phyloP scores from a whole-genome alignment of 1,140 invertebrate species.

The Leptopilina clavipes region DNA sequence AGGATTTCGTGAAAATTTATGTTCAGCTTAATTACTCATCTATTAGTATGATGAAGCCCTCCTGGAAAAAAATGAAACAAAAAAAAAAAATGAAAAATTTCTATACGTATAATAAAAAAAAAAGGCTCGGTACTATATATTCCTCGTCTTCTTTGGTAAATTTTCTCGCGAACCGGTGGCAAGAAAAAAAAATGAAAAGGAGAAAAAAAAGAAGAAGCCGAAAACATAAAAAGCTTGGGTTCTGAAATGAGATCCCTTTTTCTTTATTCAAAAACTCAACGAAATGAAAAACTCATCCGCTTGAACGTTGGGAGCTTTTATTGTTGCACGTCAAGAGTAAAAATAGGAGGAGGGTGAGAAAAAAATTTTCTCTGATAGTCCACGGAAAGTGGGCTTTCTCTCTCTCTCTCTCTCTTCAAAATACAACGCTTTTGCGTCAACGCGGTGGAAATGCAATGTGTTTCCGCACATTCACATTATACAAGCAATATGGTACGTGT shows the following conservation, averaged over 20 bases:
- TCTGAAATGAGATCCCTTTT: constrained; percentile 65
- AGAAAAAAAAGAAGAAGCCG: constrained; percentile 50
- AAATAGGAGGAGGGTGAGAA: neutral
- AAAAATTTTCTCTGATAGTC: constrained; percentile 9
- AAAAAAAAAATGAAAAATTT: constrained; percentile 34
- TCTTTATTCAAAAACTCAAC: constrained; percentile 68
- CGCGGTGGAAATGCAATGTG: constrained; percentile 14
- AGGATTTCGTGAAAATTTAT: constrained; percentile 50
- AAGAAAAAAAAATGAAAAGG: constrained; percentile 38
- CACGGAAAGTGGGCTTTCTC: constrained; percentile 16
- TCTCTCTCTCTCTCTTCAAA: neutral
- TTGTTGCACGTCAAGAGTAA: constrained; percentile 55
- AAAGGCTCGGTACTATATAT: constrained; percentile 56
- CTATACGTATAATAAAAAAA: neutral
- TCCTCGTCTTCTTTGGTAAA: constrained; percentile 63
- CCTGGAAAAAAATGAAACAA: constrained; percentile 28
- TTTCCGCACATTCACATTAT: constrained; percentile 20
- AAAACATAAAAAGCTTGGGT: constrained; percentile 66
- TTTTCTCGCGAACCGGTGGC: constrained; percentile 55
- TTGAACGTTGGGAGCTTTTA: constrained; percentile 61
- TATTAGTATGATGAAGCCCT: constrained; percentile 49
- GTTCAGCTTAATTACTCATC: constrained; percentile 64
- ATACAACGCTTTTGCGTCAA: constrained; percentile 23
- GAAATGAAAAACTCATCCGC: constrained; percentile 63
- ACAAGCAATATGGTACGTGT: constrained; percentile 15